Evolutionary conservation across 2,888 invertebrate species (phyloP).

Genomic region (Leptopilina drosophilae): DNA sequence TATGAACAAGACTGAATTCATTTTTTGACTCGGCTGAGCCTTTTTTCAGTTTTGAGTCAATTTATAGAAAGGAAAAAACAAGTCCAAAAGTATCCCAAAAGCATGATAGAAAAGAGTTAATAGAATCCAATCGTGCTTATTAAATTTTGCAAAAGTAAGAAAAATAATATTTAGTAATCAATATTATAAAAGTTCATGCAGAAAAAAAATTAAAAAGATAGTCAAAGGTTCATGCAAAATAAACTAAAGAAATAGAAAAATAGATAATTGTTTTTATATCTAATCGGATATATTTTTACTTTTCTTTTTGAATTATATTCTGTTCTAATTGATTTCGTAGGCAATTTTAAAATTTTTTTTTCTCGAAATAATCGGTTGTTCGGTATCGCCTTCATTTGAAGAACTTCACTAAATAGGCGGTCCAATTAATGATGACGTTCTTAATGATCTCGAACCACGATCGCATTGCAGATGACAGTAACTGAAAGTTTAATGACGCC

Average conservation of each 20-base stretch:
- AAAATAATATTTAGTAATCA: slow-evolving; percentile 43
- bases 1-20: slow-evolving; percentile 34
- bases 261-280: slow-evolving; percentile 12
- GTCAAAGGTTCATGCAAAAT: background rate
- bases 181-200: slow-evolving; percentile 5
- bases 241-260: background rate
- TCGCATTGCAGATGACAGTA: slow-evolving; percentile 64
- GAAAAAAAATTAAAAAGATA: background rate
- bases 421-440: slow-evolving; percentile 68
- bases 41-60: slow-evolving; percentile 23
- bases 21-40: slow-evolving; percentile 12
- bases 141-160: no score
- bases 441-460: slow-evolving; percentile 67
- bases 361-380: background rate
- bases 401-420: slow-evolving; percentile 67
- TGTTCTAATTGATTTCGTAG: slow-evolving; percentile 26
- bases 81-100: slow-evolving; percentile 53
- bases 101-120: slow-evolving; percentile 48
- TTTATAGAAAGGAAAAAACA: background rate
- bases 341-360: background rate
- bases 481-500: slow-evolving; percentile 69
- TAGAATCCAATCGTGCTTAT: slow-evolving; percentile 51
- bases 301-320: background rate
- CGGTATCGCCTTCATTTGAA: slow-evolving; percentile 46
- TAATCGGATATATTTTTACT: slow-evolving; percentile 14